These are phyloP conservation scores for Melanaphis sacchari DNA, from an alignment of 1,140 invertebrate species.

Conservation along the genomic window DNA sequence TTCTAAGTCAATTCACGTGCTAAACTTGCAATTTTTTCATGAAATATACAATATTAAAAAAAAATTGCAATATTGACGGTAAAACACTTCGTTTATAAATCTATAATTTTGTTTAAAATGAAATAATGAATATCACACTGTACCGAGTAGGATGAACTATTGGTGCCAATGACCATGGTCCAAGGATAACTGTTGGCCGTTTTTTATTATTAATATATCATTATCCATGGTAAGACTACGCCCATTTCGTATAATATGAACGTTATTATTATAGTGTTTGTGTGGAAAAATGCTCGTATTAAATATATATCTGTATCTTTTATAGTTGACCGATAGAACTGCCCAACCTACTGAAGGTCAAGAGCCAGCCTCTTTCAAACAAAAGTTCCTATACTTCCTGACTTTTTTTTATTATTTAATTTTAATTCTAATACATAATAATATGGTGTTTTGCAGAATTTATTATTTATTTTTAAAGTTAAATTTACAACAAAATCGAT, in stretches of 20 bases:
- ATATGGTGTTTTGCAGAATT: not conserved
- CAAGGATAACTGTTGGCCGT: constrained; percentile 54
- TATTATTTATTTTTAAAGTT: no score
- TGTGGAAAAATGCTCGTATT: constrained; percentile 19
- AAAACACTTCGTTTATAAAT: not conserved
- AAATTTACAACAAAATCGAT: no score
- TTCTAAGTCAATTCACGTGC: not conserved
- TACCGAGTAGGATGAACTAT: not conserved
- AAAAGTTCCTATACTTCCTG: not conserved
- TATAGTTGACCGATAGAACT: constrained; percentile 1
- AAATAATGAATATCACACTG: constrained; percentile 1
- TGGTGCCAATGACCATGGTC: constrained; percentile 37
- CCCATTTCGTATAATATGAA: constrained; percentile 49
- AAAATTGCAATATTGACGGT: not conserved
- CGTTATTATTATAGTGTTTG: not conserved
- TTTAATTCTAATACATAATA: not conserved
- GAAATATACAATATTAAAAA: not conserved
- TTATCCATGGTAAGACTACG: constrained; percentile 25
- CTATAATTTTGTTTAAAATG: not conserved
- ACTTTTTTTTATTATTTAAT: not conserved
- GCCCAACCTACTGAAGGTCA: not conserved
- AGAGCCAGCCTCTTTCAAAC: not conserved
- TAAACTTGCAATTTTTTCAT: not conserved
- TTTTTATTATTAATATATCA: constrained; percentile 49
- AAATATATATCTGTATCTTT: not conserved